Evolutionary conservation across 2,888 invertebrate genomes (phyloP), one percentile per base, ranked within the genome.

Genomic region (Phengaris arion): DNA sequence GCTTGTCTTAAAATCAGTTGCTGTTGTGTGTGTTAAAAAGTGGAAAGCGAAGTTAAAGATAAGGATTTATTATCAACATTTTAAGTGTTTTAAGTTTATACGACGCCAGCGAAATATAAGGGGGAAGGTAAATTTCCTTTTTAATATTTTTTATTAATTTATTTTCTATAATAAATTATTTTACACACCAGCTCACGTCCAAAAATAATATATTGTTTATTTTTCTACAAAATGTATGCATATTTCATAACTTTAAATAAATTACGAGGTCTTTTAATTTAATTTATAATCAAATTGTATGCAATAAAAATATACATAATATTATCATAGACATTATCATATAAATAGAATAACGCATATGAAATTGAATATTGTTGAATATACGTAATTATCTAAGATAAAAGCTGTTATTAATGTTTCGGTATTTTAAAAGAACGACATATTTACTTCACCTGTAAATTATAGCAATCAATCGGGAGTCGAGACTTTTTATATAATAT

Each of bases 1-100:
- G 87, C 89, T 89, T 89, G 89, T 86, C 82, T 79, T 83, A 86
- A 88, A 89, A 86, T 74, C 81, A 78, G 79, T 76, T 75, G 52
- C 74, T 74, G 75, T 74, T 76, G 70, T 74, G 68, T 74, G 78
- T 76, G 74, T 57, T 72, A 51, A 72, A 35, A 48, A 76, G 75
- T 76, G 78, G 15, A 57, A 74, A 76, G 75, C 75, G 79, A 78
- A 81, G 87, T 89, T 86, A 82, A 84, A 54, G 54, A 72, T 35
- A 72, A 72, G 72, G 72, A 72, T 72, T 72, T 54, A 22, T 73
- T 59, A 54, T 75, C 76, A 52, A 79, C 76, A 79, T 74, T 77
- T 77, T 80, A 75, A 76, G 80, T 79, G 80, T 83, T 85, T 77
- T 77, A 79, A 79, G 81, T 86, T 87, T 84, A 54, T 54, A 48